phyloP scores from a whole-genome alignment of 2,113 vertebrate genomes.

The Onychostruthus taczanowskii region DNA sequence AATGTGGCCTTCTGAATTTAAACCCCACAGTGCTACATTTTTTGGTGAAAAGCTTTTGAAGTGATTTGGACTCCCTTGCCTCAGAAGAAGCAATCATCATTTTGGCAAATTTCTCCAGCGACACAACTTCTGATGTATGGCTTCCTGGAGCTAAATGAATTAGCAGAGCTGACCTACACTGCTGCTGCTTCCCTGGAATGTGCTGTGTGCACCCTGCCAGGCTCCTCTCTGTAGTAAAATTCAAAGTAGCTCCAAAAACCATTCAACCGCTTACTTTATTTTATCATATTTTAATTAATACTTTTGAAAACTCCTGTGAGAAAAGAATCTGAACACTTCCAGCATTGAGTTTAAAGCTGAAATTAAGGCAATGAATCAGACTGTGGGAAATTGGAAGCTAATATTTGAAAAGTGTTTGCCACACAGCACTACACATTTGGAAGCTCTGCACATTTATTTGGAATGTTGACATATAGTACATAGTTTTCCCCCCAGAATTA shows the following conservation, averaged over 20 bases:
- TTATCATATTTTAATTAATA: slow-evolving; percentile 57
- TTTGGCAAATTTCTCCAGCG: neutral
- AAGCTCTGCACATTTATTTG: neutral
- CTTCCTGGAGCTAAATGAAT: slow-evolving; percentile 13
- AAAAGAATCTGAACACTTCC: neutral
- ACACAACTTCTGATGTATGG: neutral
- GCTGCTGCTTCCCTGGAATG: neutral
- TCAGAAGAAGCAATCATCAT: neutral
- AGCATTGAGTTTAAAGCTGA: neutral
- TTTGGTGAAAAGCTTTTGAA: neutral
- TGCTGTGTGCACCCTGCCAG: neutral
- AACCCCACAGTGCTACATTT: neutral
- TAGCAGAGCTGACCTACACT: neutral
- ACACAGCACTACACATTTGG: neutral
- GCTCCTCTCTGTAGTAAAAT: neutral
- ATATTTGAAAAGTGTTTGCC: neutral
- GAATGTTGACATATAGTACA: neutral
- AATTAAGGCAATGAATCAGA: slow-evolving; percentile 41
- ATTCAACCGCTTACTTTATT: neutral
- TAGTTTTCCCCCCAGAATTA: accelerated
- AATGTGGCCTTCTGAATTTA: neutral
- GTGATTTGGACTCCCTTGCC: neutral
- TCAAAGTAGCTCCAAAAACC: neutral
- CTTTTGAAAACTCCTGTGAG: slow-evolving; percentile 17
- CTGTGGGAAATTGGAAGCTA: neutral